A percentile compares a stretch with the other conserved stretches of the same genome.
These are phyloP conservation scores for Haemorhous mexicanus DNA, from an alignment of 2,113 vertebrate genomes.

Conservation along the genomic window DNA sequence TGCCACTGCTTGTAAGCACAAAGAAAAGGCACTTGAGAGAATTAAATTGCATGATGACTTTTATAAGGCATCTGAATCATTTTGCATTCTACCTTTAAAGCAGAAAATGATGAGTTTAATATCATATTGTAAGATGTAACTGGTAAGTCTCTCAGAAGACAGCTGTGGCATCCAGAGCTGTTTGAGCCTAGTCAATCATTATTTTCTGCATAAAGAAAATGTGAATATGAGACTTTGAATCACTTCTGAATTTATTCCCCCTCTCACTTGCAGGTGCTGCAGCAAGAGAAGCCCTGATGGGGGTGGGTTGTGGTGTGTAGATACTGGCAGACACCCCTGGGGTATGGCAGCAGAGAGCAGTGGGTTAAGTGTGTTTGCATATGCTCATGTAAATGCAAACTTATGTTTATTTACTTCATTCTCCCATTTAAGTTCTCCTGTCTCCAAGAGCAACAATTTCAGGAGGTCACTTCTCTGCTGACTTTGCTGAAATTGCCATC, in stretches of 20 bases:
- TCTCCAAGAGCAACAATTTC: not conserved
- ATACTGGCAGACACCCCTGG: not conserved
- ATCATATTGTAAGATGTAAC: constrained; percentile 64
- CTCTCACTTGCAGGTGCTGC: not conserved
- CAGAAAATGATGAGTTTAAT: constrained; percentile 78
- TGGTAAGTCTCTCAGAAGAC: constrained; percentile 63
- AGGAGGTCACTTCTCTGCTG: not conserved
- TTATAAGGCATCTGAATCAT: constrained; percentile 71
- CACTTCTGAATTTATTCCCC: not conserved
- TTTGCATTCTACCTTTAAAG: constrained; percentile 73
- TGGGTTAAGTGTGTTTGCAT: not conserved
- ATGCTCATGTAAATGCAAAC: not conserved
- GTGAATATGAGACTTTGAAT: constrained; percentile 47
- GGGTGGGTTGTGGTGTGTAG: not conserved
- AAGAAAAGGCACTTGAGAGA: constrained; percentile 73
- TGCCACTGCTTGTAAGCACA: constrained; percentile 56
- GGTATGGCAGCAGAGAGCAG: not conserved
- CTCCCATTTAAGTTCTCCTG: not conserved
- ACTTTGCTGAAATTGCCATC: not conserved
- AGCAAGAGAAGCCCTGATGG: not conserved
- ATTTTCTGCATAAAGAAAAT: constrained; percentile 58
- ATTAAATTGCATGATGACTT: constrained; percentile 73
- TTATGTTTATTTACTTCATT: not conserved
- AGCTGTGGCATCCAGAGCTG: constrained; percentile 44
- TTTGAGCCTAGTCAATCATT: constrained; percentile 45